These are phyloP conservation scores for Lycia hirtaria DNA, from an alignment of 2,888 invertebrate genomes.

Conservation along the genomic window DNA sequence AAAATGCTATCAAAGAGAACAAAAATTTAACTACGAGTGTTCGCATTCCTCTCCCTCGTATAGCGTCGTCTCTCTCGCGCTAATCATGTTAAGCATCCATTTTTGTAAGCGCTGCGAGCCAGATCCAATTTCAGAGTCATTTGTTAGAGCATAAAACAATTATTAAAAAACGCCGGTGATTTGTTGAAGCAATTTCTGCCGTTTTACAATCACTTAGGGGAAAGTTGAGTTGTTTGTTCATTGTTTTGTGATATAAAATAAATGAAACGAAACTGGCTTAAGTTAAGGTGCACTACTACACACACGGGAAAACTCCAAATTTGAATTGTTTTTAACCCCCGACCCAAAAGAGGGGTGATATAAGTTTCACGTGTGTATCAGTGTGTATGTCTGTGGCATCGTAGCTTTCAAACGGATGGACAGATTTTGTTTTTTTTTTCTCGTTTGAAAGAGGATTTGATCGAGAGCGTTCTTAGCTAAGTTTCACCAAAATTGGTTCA, in stretches of 20 bases:
- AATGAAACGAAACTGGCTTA: background rate
- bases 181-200: conserved; percentile 77
- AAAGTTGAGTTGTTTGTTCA: background rate
- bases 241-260: background rate
- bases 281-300: too few species aligned
- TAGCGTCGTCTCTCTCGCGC: conserved; percentile 74
- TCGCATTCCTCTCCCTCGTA: conserved; percentile 47
- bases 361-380: too few species aligned
- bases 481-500: too few species aligned
- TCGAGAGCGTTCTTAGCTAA: too few species aligned
- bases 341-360: too few species aligned
- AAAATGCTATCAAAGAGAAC: conserved; percentile 57
- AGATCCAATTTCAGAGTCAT: conserved; percentile 89
- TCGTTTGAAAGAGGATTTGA: too few species aligned
- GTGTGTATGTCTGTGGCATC: too few species aligned
- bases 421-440: too few species aligned
- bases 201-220: conserved; percentile 71
- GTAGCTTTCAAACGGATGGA: too few species aligned
- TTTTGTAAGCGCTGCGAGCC: conserved; percentile 86
- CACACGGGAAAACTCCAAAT: too few species aligned
- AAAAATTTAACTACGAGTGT: conserved; percentile 47
- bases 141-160: conserved; percentile 86
- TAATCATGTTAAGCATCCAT: conserved; percentile 89
- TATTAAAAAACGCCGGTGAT: conserved; percentile 84
- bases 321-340: too few species aligned